Evolutionary conservation across 2,797 vertebrate species (phyloP).

Genomic region (Spinus olivaceus): DNA sequence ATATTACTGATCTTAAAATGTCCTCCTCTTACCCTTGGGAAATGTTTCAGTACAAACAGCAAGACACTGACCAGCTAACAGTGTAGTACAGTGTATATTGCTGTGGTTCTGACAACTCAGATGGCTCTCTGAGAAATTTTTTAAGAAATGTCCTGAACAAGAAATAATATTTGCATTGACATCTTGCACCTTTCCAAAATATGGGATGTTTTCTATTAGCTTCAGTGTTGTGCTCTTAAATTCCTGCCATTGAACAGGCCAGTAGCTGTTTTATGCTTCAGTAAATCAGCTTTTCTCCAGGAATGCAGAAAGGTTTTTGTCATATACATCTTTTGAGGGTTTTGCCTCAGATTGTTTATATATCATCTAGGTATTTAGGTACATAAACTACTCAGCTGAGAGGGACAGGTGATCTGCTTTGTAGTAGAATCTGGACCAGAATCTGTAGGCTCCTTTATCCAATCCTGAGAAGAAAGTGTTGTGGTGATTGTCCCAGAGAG

Average conservation of each 20-base stretch:
- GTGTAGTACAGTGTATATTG: neutral
- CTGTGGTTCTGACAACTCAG: neutral
- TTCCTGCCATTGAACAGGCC: neutral
- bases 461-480: neutral
- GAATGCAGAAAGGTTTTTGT: neutral
- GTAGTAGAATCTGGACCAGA: neutral
- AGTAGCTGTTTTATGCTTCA: neutral
- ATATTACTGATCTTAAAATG: slow-evolving; percentile 5
- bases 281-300: neutral
- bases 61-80: neutral
- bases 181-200: neutral
- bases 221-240: neutral
- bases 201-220: neutral
- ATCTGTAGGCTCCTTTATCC: neutral
- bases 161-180: neutral
- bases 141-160: neutral
- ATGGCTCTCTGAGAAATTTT: neutral
- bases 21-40: neutral
- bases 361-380: neutral
- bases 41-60: neutral
- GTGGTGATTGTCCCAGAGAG: neutral
- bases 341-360: neutral
- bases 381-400: neutral
- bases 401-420: neutral
- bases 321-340: neutral